These are phyloP conservation scores for Hipposideros armiger DNA, from an alignment of 2,113 vertebrate genomes.

Conservation along the genomic window DNA sequence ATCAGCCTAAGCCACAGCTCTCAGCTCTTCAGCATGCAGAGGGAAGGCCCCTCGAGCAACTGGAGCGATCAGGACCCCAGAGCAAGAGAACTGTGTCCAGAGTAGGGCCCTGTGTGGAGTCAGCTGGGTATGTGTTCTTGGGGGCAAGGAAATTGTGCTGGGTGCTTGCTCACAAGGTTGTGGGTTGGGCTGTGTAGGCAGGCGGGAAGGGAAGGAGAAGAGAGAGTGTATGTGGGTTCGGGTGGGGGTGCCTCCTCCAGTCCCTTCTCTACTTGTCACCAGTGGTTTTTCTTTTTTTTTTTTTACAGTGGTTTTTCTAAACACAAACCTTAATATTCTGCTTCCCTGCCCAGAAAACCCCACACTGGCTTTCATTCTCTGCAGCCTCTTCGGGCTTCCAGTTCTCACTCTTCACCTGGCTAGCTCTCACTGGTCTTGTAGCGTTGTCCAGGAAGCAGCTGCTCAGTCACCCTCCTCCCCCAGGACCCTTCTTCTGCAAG, in stretches of 20 bases:
- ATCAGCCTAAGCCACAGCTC: not conserved
- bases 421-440: not conserved
- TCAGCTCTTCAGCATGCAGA: not conserved
- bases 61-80: not conserved
- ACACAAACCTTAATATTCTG: not conserved
- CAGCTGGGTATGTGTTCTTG: not conserved
- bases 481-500: not conserved
- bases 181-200: not conserved
- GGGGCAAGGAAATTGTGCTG: not conserved
- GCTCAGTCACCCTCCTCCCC: not conserved
- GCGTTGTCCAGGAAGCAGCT: not conserved
- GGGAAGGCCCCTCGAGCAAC: not conserved
- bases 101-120: not conserved
- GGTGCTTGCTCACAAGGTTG: not conserved
- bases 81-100: not conserved
- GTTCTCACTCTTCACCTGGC: not conserved
- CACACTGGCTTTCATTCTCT: not conserved
- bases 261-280: not conserved
- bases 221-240: not conserved
- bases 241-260: not conserved
- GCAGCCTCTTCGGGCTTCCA: not conserved
- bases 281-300: not conserved
- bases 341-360: not conserved
- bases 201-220: not conserved
- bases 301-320: not conserved